Evolutionary conservation across 2,113 vertebrate species (phyloP).

Genomic region (Neolamprologus fasciatus): DNA sequence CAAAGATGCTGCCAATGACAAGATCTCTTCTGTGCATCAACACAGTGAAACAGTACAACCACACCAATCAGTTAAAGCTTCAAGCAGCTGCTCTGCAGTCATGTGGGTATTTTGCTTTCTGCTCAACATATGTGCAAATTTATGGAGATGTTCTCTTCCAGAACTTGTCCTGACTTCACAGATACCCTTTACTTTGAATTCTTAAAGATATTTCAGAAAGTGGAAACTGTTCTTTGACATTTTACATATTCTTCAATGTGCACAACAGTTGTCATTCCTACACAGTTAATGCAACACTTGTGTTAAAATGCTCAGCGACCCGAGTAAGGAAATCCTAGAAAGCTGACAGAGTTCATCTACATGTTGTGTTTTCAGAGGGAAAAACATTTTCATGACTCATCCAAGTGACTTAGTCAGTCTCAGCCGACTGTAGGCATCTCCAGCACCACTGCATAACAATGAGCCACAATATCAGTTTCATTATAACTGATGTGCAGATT

Average conservation of each 20-base stretch:
- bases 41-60: neutral
- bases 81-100: neutral
- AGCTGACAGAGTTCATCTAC: neutral
- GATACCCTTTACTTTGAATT: neutral
- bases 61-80: neutral
- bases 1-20: neutral
- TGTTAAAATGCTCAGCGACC: neutral
- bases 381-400: neutral
- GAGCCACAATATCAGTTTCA: neutral
- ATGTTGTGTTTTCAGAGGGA: neutral
- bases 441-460: neutral
- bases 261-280: neutral
- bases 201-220: neutral
- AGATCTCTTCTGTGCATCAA: neutral
- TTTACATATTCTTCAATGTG: neutral
- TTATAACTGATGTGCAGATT: neutral
- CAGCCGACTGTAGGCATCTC: neutral
- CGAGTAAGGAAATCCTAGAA: neutral
- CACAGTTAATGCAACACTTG: neutral
- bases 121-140: neutral
- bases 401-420: neutral
- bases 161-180: neutral
- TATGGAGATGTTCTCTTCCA: neutral
- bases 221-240: neutral
- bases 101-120: neutral